Conservation (phyloP, 2,113 vertebrate species). For the Carettochelys insculpta region DNA sequence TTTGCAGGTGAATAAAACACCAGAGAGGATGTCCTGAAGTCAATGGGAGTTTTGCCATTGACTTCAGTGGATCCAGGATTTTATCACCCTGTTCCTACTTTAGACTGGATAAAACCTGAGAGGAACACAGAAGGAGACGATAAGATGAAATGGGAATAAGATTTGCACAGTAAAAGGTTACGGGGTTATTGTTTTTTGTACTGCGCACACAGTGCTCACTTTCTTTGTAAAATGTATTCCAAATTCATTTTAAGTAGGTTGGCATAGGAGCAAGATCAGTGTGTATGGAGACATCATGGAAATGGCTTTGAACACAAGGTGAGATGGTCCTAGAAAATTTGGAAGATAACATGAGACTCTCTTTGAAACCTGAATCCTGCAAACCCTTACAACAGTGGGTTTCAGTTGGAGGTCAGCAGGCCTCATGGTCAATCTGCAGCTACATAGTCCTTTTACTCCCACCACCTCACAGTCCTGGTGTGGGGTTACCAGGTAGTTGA, state of each 20-base stretch:
- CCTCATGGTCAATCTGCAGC: neutral
- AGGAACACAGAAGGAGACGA: neutral
- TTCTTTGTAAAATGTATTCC: neutral
- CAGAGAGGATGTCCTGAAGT: neutral
- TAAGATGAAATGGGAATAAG: neutral
- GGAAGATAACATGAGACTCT: neutral
- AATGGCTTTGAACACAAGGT: neutral
- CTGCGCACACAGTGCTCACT: neutral
- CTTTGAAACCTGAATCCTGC: neutral
- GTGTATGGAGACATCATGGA: neutral
- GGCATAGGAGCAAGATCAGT: neutral
- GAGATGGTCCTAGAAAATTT: neutral
- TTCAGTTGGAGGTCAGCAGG: neutral
- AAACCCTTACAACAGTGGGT: neutral
- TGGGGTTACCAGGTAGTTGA: too few relatives aligned
- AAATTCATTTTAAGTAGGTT: neutral
- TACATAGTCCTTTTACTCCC: neutral
- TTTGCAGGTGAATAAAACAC: neutral
- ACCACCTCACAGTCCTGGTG: neutral
- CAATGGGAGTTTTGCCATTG: neutral
- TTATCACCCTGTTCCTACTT: neutral
- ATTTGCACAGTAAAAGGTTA: neutral
- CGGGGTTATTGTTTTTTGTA: neutral
- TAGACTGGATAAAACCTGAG: neutral
- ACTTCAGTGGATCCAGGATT: neutral